Percentiles rank a stretch among this genome's conserved stretches.
phyloP scores from a whole-genome alignment of 2,888 invertebrate species.

The Pseudococcus longispinus region DNA sequence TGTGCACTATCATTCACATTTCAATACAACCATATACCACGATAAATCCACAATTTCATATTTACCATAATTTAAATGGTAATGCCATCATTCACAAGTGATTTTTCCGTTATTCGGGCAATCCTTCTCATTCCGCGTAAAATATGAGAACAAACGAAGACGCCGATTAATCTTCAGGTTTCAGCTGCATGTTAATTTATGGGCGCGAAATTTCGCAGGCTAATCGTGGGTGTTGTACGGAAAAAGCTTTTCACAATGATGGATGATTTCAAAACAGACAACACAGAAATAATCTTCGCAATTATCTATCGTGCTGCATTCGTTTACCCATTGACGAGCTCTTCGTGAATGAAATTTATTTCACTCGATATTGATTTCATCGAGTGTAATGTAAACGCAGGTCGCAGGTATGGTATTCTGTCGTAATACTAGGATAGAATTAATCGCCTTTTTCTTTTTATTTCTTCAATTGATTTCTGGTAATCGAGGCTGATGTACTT shows the following conservation, averaged over 20 bases:
- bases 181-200: slow-evolving; percentile 37
- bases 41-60: not conserved
- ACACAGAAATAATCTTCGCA: slow-evolving; percentile 18
- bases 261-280: slow-evolving; percentile 23
- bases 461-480: not conserved
- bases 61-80: not conserved
- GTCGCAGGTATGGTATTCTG: no score
- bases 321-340: not conserved
- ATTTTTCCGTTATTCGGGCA: not conserved
- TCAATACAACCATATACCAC: not conserved
- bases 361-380: not conserved
- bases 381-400: no score
- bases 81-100: not conserved
- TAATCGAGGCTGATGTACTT: not conserved
- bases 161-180: slow-evolving; percentile 26
- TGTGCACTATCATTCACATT: not conserved
- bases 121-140: not conserved
- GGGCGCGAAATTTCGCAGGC: not conserved
- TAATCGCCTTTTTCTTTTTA: not conserved
- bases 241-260: not conserved
- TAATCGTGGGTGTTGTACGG: slow-evolving; percentile 21
- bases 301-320: not conserved
- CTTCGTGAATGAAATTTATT: slow-evolving; percentile 20
- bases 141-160: slow-evolving; percentile 35
- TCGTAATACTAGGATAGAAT: not conserved